Percentiles rank a stretch among this genome's conserved stretches.
Evolutionary conservation across 1,140 invertebrate genomes (phyloP).

Genomic region (Neodiprion virginianus): DNA sequence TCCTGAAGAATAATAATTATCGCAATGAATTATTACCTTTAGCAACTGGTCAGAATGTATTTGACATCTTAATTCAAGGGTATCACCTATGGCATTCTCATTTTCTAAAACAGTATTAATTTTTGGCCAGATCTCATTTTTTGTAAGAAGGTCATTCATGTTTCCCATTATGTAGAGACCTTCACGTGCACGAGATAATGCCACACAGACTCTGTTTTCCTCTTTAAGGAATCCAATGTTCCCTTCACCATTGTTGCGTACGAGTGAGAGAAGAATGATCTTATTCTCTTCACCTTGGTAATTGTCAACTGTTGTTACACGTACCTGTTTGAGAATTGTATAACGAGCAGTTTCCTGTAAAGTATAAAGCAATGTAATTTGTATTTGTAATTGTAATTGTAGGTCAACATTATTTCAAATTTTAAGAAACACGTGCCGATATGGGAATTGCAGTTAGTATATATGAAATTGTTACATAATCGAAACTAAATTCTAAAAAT

Average conservation of each 20-base stretch:
- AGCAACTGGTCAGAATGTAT: conserved; percentile 54
- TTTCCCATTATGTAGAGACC: conserved; percentile 75
- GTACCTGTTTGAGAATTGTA: conserved; percentile 51
- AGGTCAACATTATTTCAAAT: too few relatives aligned
- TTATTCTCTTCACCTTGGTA: conserved; percentile 88
- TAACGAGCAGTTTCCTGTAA: conserved; percentile 3
- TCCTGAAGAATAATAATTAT: neutral
- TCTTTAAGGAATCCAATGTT: conserved; percentile 80
- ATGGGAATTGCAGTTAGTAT: too few relatives aligned
- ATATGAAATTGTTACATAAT: too few relatives aligned
- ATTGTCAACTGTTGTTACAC: conserved; percentile 78
- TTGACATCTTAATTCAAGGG: conserved; percentile 59
- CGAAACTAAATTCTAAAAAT: too few relatives aligned
- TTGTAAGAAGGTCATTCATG: conserved; percentile 64
- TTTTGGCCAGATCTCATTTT: conserved; percentile 63
- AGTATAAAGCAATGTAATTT: too few relatives aligned
- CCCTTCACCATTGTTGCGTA: conserved; percentile 74
- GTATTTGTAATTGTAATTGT: too few relatives aligned
- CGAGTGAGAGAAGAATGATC: conserved; percentile 83
- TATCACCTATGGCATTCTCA: conserved; percentile 54
- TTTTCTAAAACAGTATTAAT: conserved; percentile 58
- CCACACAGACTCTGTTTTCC: conserved; percentile 83
- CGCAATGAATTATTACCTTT: conserved; percentile 29
- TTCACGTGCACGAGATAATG: conserved; percentile 80
- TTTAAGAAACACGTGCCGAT: too few relatives aligned